Evolutionary conservation across 2,888 invertebrate genomes (phyloP), one percentile per base, ranked within the genome.

Genomic region (Cerastis rubricosa): DNA sequence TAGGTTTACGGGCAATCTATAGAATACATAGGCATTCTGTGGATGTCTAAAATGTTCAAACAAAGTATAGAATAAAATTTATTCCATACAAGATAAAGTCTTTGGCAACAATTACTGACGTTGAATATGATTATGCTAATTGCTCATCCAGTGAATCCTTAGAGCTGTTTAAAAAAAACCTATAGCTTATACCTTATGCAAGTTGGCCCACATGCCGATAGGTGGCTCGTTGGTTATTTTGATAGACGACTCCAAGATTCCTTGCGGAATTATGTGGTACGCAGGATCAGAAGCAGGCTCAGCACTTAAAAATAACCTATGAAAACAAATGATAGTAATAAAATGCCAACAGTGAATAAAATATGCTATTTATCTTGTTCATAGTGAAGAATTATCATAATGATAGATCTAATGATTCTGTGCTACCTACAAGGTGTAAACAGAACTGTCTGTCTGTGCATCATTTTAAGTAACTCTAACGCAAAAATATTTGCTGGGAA

Each of bases 171-270:
- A 43, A 51, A 49, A 35, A 22, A 54, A 61, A 17, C 54, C 61
- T 29, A 29, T 29, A 29, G 25, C 64, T 85, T 65, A n/a, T n/a
- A 96, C 97, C 96, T 99, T 99, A 93, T 99, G 99, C 54, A 99
- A 97, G 94, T 99, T 99, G 2, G 99, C 99, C 95, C 98, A 97
- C 98, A 99, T 99, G 49, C 99, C 99, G 14, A 98, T 99, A 0
- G 99, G 99, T 0, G 99, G 99, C 94, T 99, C 99, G 90, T 99
- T 99, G 4, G 99, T 99, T 78, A 99, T 99, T 96, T 99, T 99
- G 91, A 99, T 99, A 1, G 99, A 98, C 0, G 99, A 98, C 93
- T 99, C 99, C 49, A 99, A 94, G 88, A 99, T 98, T 35, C 99
- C 99, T 96, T 99, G 98, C 0, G 97, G 98, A 65, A 98, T 97